A percentile compares a stretch with the other conserved stretches of the same genome.
phyloP scores from a whole-genome alignment of 2,797 vertebrate species.

The Thalassophryne amazonica region DNA sequence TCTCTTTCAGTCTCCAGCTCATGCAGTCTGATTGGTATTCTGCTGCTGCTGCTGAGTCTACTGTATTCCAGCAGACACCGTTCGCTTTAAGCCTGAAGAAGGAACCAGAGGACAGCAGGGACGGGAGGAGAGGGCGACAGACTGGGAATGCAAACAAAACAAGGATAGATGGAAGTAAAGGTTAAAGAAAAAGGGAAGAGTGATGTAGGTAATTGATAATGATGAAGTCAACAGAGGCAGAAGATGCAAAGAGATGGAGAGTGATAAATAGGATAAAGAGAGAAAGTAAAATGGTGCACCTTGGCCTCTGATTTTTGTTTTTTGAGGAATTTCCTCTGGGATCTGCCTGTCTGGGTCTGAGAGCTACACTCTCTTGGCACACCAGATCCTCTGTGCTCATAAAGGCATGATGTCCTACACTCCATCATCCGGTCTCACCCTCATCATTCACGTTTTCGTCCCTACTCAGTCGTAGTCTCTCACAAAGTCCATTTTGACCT shows the following conservation, averaged over 20 bases:
- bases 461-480: neutral
- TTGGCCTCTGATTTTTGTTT: slow-evolving; percentile 34
- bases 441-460: slow-evolving; percentile 30
- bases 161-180: neutral
- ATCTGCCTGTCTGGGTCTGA: slow-evolving; percentile 39
- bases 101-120: neutral
- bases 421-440: slow-evolving; percentile 32
- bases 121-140: neutral
- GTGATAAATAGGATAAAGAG: neutral
- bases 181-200: neutral
- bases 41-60: slow-evolving; percentile 7
- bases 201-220: neutral
- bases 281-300: slow-evolving; percentile 13
- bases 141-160: neutral
- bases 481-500: too few relatives aligned
- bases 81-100: slow-evolving; percentile 13
- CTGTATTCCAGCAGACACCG: slow-evolving; percentile 13
- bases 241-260: neutral
- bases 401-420: slow-evolving; percentile 28
- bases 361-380: slow-evolving; percentile 36
- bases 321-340: slow-evolving; percentile 38
- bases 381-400: slow-evolving; percentile 22
- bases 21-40: slow-evolving; percentile 53
- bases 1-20: slow-evolving; percentile 16
- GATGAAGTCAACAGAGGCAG: neutral